These are phyloP conservation scores for Hyles euphorbiae DNA, from an alignment of 1,140 invertebrate species.

Conservation along the genomic window DNA sequence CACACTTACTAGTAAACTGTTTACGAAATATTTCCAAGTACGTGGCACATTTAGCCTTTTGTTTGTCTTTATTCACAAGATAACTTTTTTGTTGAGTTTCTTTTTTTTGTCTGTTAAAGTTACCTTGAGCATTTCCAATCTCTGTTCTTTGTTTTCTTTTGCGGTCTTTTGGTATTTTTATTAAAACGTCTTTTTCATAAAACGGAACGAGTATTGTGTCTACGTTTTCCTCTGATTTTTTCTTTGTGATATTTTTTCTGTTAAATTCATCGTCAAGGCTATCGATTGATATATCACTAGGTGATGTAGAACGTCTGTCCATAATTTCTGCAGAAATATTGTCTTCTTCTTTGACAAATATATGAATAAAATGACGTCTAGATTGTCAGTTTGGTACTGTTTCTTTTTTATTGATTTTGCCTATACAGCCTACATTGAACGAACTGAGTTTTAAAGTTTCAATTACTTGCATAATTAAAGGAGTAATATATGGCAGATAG, in stretches of 20 bases:
- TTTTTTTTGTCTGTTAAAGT: conserved; percentile 26
- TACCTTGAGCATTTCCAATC: conserved; percentile 14
- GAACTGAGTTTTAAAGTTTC: too few relatives aligned
- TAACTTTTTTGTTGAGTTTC: conserved; percentile 31
- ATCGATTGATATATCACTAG: conserved; percentile 51
- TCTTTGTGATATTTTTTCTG: conserved; percentile 26
- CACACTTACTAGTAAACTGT: conserved; percentile 30
- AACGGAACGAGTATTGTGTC: conserved; percentile 64
- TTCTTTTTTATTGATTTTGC: too few relatives aligned
- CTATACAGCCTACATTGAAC: too few relatives aligned
- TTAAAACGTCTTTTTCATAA: conserved; percentile 65
- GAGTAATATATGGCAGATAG: too few relatives aligned
- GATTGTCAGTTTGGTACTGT: not conserved
- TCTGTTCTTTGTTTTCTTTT: conserved; percentile 30
- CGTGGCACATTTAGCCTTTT: conserved; percentile 31
- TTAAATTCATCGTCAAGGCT: conserved; percentile 50
- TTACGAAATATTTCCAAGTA: conserved; percentile 64
- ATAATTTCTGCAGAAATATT: conserved; percentile 27
- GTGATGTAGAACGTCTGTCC: conserved; percentile 44
- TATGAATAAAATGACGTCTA: too few relatives aligned
- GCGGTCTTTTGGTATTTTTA: conserved; percentile 48
- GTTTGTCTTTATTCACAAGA: conserved; percentile 48
- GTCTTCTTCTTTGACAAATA: not conserved
- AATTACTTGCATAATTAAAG: too few relatives aligned
- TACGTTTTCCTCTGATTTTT: conserved; percentile 37